These are phyloP conservation scores for Hyles lineata DNA, from an alignment of 2,888 invertebrate genomes.

Conservation along the genomic window DNA sequence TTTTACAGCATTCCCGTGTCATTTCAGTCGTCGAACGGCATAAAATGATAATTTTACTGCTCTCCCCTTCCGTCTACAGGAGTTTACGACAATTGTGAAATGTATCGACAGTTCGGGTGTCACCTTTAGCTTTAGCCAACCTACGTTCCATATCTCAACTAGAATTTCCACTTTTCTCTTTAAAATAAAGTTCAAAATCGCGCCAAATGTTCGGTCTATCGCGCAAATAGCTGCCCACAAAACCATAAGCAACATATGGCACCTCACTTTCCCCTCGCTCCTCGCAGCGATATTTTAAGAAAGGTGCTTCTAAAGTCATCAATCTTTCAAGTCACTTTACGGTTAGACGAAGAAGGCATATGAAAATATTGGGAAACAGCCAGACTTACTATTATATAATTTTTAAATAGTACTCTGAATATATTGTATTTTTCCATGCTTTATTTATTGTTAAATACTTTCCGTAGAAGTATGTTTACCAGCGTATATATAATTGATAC, in stretches of 20 bases:
- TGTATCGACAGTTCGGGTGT: conserved; percentile 84
- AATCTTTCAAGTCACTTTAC: conserved; percentile 78
- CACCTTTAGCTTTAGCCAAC: conserved; percentile 74
- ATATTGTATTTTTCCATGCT: neutral
- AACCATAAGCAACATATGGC: conserved; percentile 73
- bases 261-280: conserved; percentile 57
- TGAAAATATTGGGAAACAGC: conserved; percentile 8
- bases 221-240: conserved; percentile 42
- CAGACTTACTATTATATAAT: neutral
- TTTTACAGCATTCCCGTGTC: conserved; percentile 84
- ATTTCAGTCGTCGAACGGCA: conserved; percentile 84
- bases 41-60: conserved; percentile 85
- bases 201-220: conserved; percentile 30
- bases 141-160: conserved; percentile 40
- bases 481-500: too few relatives aligned
- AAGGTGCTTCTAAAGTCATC: conserved; percentile 68
- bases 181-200: conserved; percentile 56
- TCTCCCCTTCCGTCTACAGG: conserved; percentile 81
- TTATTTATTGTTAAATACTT: neutral
- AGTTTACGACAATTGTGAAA: conserved; percentile 85
- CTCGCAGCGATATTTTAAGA: conserved; percentile 70
- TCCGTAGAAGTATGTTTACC: too few relatives aligned
- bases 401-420: neutral
- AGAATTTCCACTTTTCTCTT: conserved; percentile 45
- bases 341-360: conserved; percentile 48